These are phyloP conservation scores for Oreotrochilus melanogaster DNA, from an alignment of 2,113 vertebrate species.

Conservation along the genomic window DNA sequence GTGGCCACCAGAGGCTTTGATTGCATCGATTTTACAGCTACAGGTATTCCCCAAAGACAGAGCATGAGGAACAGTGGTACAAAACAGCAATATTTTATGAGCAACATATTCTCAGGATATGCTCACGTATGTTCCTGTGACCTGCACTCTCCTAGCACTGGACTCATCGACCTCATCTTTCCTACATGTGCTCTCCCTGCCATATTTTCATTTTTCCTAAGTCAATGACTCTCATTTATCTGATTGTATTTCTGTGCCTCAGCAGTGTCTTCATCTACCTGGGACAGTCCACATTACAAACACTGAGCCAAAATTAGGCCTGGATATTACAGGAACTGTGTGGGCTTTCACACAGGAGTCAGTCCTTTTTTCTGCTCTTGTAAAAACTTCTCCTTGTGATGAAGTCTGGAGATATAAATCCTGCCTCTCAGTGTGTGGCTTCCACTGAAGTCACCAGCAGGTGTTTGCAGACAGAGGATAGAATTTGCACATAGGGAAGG, in stretches of 20 bases:
- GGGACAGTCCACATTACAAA: not conserved
- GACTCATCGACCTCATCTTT: not conserved
- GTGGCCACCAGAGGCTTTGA: not conserved
- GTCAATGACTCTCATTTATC: not conserved
- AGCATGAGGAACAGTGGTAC: not conserved
- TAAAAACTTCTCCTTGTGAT: not conserved
- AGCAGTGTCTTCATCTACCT: not conserved
- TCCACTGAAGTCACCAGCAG: constrained; percentile 43
- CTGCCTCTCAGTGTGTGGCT: constrained; percentile 18
- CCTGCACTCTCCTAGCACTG: not conserved
- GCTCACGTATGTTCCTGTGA: not conserved
- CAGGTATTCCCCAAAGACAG: not conserved
- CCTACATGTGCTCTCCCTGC: not conserved
- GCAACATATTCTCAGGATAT: not conserved
- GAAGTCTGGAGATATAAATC: constrained; percentile 42
- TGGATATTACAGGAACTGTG: not conserved
- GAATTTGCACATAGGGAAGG: constrained; percentile 54
- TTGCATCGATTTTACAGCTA: not conserved
- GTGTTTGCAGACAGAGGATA: constrained; percentile 50
- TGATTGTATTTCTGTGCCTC: not conserved
- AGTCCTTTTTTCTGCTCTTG: not conserved
- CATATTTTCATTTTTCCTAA: not conserved
- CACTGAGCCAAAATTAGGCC: not conserved
- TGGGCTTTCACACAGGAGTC: not conserved
- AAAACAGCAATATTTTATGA: not conserved